Evolutionary conservation across 2,113 vertebrate genomes (phyloP), one percentile per base, ranked within the genome.

Genomic region (Rhabdomys dilectus): DNA sequence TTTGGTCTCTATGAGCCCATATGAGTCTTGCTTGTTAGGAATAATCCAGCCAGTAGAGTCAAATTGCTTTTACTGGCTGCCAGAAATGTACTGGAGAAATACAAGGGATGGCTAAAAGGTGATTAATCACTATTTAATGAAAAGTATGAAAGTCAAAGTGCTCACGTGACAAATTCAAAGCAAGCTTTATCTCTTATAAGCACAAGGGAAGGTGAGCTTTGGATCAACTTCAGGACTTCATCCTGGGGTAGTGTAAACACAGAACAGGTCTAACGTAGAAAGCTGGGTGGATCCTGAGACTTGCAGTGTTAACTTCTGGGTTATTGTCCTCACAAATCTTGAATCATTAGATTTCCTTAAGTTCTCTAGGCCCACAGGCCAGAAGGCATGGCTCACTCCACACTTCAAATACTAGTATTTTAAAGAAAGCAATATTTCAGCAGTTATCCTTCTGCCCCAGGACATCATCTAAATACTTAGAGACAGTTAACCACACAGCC

Each of bases 111-210:
- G 36, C 17, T 76, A 26, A 85, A 81, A 36, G 13, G 8, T 51
- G 29, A 78, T 73, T 87, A 93, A 45, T 89, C 29, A 89, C 12
- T 39, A 72, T 68, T 84, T 87, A 84, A 90, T 42, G 39, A 62
- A 9, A 72, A 85, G 1, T 48, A 6, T 90, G 39, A 21, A 75
- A 75, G 68, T 36, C 62, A 84, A 51, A 84, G 7, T 3, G 2
- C 10, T 81, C 66, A 86, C 39, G 90, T 96, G 72, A 70, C 26
- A 90, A 60, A 70, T 86, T 66, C 39, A 88, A 92, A 84, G 12
- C 82, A 0, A 80, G 75, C 48, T 85, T 78, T 92, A 42, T 78
- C 31, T 92, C 56, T 36, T 92, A 29, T 42, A 92, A 78, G 1
- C 31, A 70, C 56, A 88, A 80, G 34, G 36, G 84, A 88, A 5